Evolutionary conservation across 1,140 invertebrate species (phyloP), one percentile per base, ranked within the genome.

Genomic region (Drosophila lacertosa): DNA sequence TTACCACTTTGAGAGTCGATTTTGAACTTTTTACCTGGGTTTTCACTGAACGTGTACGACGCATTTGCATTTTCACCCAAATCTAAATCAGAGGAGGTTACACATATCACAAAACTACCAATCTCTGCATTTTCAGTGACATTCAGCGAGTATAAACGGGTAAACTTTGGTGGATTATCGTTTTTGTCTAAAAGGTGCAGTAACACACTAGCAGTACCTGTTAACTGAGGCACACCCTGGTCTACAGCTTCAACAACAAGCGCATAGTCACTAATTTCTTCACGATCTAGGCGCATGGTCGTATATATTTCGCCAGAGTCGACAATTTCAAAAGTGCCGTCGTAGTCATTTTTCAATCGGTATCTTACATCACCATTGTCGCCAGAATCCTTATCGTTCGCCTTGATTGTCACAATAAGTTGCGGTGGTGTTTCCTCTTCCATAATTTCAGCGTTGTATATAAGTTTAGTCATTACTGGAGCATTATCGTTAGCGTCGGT

Each of bases 41-140:
- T 98, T 74, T 97, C 96, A 2, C 95, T 95, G 74, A 98, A 97
- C 70, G 94, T 96, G 77, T 98, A 98, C 0, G 95, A 95, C 2
- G 96, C 97, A 91, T 97, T 97, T 0, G 97, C 96, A 92, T 98
- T 98, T 44, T 94, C 92, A 1, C 95, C 97, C 35, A 96, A 94
- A 90, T 99, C 98, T 70, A 94, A 92, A 91, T 99, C 98, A 9
- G 95, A 96, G 89, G 97, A 98, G 2, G 97, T 98, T 0, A 99
- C 96, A 89, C 94, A 94, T 50, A 99, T 96, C 0, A 99, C 96
- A 91, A 98, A 98, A 1, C 97, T 95, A 2, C 97, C 98, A 39
- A 98, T 94, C 70, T 97, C 96, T 0, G 97, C 95, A 92, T 99
- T 99, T 93, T 99, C 98, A 0, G 97, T 98, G 0, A 99, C 97